Percentiles rank a stretch among this genome's conserved stretches.
Evolutionary conservation across 2,888 invertebrate species (phyloP).

Genomic region (Mesorhabditis spiculigera): DNA sequence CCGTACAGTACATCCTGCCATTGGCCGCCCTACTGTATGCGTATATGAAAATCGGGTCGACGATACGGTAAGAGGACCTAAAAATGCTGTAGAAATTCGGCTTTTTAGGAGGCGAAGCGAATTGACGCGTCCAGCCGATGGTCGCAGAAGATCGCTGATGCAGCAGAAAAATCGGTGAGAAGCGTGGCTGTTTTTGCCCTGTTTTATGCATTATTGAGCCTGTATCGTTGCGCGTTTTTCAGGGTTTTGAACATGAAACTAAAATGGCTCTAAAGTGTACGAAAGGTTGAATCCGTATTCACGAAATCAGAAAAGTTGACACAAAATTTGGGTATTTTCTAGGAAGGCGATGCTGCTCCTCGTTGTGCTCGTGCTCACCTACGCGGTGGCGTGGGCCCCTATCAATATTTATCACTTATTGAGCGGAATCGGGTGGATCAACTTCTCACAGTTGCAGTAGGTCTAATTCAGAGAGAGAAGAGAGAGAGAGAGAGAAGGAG

Average conservation of each 20-base stretch:
- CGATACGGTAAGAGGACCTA: slow-evolving; percentile 26
- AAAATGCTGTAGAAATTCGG: too few relatives aligned
- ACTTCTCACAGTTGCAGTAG: slow-evolving; percentile 51
- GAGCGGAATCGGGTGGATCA: slow-evolving; percentile 46
- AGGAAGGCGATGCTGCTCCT: slow-evolving; percentile 77
- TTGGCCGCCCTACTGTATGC: slow-evolving; percentile 47
- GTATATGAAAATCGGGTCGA: slow-evolving; percentile 55
- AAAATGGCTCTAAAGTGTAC: too few relatives aligned
- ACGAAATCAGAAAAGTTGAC: too few relatives aligned
- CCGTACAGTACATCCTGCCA: slow-evolving; percentile 45
- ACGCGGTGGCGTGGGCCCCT: slow-evolving; percentile 85
- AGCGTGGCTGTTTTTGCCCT: too few relatives aligned
- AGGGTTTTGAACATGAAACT: too few relatives aligned
- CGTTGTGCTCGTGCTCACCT: slow-evolving; percentile 79
- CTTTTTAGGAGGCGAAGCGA: slow-evolving; percentile 22
- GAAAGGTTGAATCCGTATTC: too few relatives aligned
- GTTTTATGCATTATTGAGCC: too few relatives aligned
- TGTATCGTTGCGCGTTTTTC: too few relatives aligned
- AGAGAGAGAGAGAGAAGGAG: too few relatives aligned
- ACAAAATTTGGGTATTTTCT: slow-evolving; percentile 1
- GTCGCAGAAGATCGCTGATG: too few relatives aligned
- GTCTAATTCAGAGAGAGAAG: slow-evolving; percentile 2
- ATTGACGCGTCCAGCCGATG: too few relatives aligned
- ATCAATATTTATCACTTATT: slow-evolving; percentile 76
- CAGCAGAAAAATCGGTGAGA: too few relatives aligned